Evolutionary conservation across 2,797 vertebrate genomes (phyloP), one percentile per base, ranked within the genome.

Genomic region (Salmo trutta): DNA sequence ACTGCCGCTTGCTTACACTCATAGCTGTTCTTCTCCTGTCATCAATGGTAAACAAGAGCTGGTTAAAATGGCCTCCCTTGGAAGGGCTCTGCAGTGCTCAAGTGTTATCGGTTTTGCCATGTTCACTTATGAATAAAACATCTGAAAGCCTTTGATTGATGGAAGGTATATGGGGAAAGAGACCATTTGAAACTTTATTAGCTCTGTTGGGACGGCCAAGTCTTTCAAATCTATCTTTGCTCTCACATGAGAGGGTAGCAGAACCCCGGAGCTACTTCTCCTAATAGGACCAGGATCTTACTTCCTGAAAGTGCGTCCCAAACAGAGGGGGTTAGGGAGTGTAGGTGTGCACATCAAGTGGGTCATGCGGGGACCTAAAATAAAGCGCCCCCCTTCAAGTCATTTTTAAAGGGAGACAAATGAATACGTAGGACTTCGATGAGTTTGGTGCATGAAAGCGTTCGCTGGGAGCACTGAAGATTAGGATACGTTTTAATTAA

Each of bases 401-500:
- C 62, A 62, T 77, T 54, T 21, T 27, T 27, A 82, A 83, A 86
- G 10, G 56, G 76, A 51, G 69, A 52, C 71, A 82, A 87, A 87
- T 86, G 81, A 87, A 89, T 82, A 79, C 51, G 51, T 81, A 71
- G 77, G 74, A 85, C 47, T 75, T 73, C 79, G 75, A 76, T 41
- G 80, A 76, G 76, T 77, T 79, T 76, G 82, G 21, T 47, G 56
- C 79, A 74, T 78, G 75, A 80, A 84, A 86, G 80, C 62, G 62
- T 27, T 82, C 72, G 81, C 76, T 81, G 33, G 74, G 78, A 81
- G 79, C 76, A 15, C 69, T 75, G 76, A 71, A 82, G 86, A 84
- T 86, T 79, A 88, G 75, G 66, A 77, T 80, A 76, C 65, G 29
- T 88, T 86, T 84, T 89, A 89, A 91, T 88, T 84, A 81, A 81